Percentiles rank a stretch among this genome's conserved stretches.
Evolutionary conservation across 2,888 invertebrate species (phyloP).

Genomic region (Tridacna gigas): DNA sequence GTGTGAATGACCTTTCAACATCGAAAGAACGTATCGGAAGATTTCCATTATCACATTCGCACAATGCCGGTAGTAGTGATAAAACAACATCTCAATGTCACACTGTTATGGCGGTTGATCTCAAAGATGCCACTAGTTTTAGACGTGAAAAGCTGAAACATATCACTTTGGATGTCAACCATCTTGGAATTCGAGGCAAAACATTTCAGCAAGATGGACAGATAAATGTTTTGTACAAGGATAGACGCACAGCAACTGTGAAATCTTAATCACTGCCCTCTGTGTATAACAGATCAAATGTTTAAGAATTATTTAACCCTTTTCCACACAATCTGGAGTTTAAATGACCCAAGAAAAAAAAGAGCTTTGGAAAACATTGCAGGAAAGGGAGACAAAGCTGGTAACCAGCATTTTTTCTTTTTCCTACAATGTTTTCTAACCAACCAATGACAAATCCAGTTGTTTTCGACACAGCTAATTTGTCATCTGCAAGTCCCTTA

Average conservation of each 20-base stretch:
- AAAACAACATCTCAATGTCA: slow-evolving; percentile 20
- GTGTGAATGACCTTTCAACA: slow-evolving; percentile 36
- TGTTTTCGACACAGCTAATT: too few species aligned
- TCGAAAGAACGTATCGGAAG: slow-evolving; percentile 36
- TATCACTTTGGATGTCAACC: slow-evolving; percentile 55
- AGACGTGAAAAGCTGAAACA: slow-evolving; percentile 30
- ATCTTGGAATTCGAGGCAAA: slow-evolving; percentile 57
- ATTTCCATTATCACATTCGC: slow-evolving; percentile 37
- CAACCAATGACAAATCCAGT: too few species aligned
- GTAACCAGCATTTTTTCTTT: not conserved
- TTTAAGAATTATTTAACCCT: too few species aligned
- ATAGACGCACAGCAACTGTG: slow-evolving; percentile 29
- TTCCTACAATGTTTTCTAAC: not conserved
- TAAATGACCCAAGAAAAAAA: too few species aligned
- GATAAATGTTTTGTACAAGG: slow-evolving; percentile 45
- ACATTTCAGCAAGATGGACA: slow-evolving; percentile 44
- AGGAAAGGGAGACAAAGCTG: not conserved
- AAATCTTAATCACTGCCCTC: not conserved
- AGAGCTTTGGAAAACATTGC: not conserved
- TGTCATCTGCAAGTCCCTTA: too few species aligned
- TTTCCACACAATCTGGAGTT: too few species aligned
- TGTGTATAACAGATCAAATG: too few species aligned
- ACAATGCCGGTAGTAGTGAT: not conserved
- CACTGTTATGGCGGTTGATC: slow-evolving; percentile 45
- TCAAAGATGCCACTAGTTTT: slow-evolving; percentile 27